A percentile compares a stretch with the other conserved stretches of the same genome.
Evolutionary conservation across 2,888 invertebrate genomes (phyloP).

Genomic region (Ormyrus labotus): DNA sequence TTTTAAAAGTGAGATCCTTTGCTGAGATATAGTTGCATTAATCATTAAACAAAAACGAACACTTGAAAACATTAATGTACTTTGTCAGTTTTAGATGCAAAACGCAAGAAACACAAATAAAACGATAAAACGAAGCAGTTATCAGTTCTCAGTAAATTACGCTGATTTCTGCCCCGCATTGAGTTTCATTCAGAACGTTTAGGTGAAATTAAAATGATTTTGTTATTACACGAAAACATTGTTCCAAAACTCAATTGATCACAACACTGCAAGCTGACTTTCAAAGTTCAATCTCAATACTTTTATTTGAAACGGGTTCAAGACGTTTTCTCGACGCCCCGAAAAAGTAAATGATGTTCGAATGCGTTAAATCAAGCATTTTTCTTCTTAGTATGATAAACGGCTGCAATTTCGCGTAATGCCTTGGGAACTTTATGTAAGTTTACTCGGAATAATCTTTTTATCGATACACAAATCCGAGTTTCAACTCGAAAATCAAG

Average conservation of each 20-base stretch:
- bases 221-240: neutral
- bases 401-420: slow-evolving; percentile 24
- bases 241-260: neutral
- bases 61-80: slow-evolving; percentile 10
- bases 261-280: neutral
- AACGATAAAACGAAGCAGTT: slow-evolving; percentile 33
- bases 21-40: slow-evolving; percentile 36
- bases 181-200: neutral
- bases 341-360: neutral
- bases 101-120: slow-evolving; percentile 29
- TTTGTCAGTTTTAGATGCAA: slow-evolving; percentile 23
- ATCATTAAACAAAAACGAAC: slow-evolving; percentile 30
- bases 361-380: neutral
- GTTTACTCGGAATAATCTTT: slow-evolving; percentile 37
- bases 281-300: slow-evolving; percentile 4
- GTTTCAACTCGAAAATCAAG: slow-evolving; percentile 29
- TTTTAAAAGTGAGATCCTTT: slow-evolving; percentile 36
- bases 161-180: slow-evolving; percentile 44
- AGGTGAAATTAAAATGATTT: neutral
- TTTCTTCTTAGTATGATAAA: slow-evolving; percentile 23
- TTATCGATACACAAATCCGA: slow-evolving; percentile 22
- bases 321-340: neutral
- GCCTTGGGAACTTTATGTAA: slow-evolving; percentile 8
- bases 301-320: neutral
- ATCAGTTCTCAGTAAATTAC: slow-evolving; percentile 4